Conservation (phyloP, 2,888 invertebrate species). For the Dione vanillae region DNA sequence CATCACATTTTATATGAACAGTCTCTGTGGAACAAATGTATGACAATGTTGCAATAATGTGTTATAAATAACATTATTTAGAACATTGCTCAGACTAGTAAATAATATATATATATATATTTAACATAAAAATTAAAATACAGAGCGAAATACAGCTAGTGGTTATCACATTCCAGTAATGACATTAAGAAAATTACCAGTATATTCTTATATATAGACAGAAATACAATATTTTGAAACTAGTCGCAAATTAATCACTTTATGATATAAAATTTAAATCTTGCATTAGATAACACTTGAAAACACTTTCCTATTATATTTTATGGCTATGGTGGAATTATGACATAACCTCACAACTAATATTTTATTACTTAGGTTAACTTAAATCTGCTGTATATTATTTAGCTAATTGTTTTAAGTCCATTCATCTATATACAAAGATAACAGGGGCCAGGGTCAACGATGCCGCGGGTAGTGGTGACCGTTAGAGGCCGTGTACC, state of each 20-base stretch:
- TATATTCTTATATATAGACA: background rate
- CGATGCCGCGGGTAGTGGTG: constrained; percentile 77
- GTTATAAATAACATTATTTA: background rate
- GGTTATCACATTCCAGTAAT: background rate
- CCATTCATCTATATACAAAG: constrained; percentile 68
- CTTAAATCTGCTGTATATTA: constrained; percentile 43
- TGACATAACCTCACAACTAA: constrained; percentile 9
- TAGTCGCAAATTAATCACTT: constrained; percentile 51
- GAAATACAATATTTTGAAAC: background rate
- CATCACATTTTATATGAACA: background rate
- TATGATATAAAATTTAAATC: constrained; percentile 44
- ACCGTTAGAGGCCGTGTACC: constrained; percentile 73
- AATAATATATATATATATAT: background rate
- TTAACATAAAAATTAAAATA: background rate
- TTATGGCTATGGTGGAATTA: constrained; percentile 40
- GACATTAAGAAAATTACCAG: background rate
- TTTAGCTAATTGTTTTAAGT: constrained; percentile 49
- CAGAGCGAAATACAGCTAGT: background rate
- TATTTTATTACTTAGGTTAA: constrained; percentile 35
- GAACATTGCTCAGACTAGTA: background rate
- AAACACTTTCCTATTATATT: constrained; percentile 16
- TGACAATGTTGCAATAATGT: background rate
- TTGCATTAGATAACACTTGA: constrained; percentile 14
- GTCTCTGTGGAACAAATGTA: background rate
- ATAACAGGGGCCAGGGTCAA: constrained; percentile 67